phyloP scores from a whole-genome alignment of 2,888 invertebrate genomes.

The Cerastoderma edule region DNA sequence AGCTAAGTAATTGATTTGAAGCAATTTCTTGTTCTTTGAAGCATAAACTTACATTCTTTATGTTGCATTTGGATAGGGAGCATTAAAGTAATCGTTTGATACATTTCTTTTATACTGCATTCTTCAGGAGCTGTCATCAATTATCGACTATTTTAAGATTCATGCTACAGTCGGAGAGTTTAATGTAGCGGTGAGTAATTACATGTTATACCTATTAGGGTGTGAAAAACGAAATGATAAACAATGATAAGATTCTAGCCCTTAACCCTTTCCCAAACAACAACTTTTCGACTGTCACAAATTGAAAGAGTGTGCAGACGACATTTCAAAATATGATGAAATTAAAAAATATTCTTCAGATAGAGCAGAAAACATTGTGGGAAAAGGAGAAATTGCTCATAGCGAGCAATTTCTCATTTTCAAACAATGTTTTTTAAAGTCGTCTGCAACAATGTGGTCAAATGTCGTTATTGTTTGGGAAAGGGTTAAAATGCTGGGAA shows the following conservation, averaged over 20 bases:
- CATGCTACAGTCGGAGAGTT: slow-evolving; percentile 20
- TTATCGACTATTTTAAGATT: slow-evolving; percentile 41
- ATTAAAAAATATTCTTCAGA: too few species aligned
- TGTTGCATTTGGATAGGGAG: neutral
- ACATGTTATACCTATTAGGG: neutral
- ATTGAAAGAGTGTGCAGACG: neutral
- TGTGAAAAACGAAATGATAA: neutral
- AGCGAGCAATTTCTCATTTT: too few species aligned
- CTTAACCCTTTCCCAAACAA: slow-evolving; percentile 8
- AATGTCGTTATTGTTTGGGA: too few species aligned
- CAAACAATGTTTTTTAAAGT: too few species aligned
- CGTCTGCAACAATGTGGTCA: too few species aligned
- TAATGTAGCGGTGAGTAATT: slow-evolving; percentile 31
- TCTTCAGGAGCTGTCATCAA: slow-evolving; percentile 53
- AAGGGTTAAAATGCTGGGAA: too few species aligned
- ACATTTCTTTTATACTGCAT: neutral
- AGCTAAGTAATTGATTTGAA: too few species aligned
- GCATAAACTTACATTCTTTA: neutral
- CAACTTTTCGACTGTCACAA: neutral
- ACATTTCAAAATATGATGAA: neutral
- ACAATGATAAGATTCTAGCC: neutral
- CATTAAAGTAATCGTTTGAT: neutral
- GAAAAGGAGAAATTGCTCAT: too few species aligned
- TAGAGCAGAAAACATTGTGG: too few species aligned
- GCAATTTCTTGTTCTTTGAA: too few species aligned